A percentile compares a stretch with the other conserved stretches of the same genome.
Evolutionary conservation across 2,888 invertebrate species (phyloP).

Genomic region (Tineola bisselliella): DNA sequence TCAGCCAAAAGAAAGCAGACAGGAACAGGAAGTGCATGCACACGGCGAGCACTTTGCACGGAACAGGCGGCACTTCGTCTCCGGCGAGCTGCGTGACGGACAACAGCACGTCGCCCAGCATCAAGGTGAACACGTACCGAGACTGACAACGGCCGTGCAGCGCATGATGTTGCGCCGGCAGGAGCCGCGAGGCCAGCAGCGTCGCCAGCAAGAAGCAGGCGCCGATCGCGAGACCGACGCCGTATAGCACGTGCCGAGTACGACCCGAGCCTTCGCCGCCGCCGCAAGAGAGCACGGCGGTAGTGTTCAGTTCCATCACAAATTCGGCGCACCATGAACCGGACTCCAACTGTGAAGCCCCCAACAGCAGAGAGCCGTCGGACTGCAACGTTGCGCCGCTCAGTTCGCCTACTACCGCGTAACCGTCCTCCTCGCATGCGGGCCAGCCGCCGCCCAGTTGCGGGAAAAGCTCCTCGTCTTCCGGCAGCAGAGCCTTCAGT

Average conservation of each 20-base stretch:
- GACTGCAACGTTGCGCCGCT: slow-evolving; percentile 53
- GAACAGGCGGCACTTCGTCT: slow-evolving; percentile 65
- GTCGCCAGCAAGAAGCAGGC: slow-evolving; percentile 85
- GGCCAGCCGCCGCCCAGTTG: slow-evolving; percentile 63
- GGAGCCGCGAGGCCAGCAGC: slow-evolving; percentile 78
- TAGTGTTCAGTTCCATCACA: slow-evolving; percentile 61
- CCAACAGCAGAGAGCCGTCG: slow-evolving; percentile 65
- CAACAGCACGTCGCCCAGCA: slow-evolving; percentile 82
- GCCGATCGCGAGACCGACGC: slow-evolving; percentile 81
- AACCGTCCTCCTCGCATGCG: slow-evolving; percentile 57
- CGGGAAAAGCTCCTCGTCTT: slow-evolving; percentile 25
- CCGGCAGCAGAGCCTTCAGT: slow-evolving; percentile 27
- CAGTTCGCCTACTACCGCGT: slow-evolving; percentile 69
- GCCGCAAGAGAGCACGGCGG: slow-evolving; percentile 45
- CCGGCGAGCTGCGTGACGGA: slow-evolving; percentile 80
- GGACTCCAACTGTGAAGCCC: slow-evolving; percentile 43
- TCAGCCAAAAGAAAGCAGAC: slow-evolving; percentile 92
- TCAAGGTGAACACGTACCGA: slow-evolving; percentile 84
- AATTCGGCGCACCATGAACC: slow-evolving; percentile 49
- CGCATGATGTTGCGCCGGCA: slow-evolving; percentile 85
- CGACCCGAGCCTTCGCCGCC: slow-evolving; percentile 21
- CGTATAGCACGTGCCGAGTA: slow-evolving; percentile 75
- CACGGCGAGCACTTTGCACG: slow-evolving; percentile 77
- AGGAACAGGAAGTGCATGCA: slow-evolving; percentile 89
- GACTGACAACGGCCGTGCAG: slow-evolving; percentile 91